Evolutionary conservation across 1,140 invertebrate genomes (phyloP).

Genomic region (Ganaspis sp.): DNA sequence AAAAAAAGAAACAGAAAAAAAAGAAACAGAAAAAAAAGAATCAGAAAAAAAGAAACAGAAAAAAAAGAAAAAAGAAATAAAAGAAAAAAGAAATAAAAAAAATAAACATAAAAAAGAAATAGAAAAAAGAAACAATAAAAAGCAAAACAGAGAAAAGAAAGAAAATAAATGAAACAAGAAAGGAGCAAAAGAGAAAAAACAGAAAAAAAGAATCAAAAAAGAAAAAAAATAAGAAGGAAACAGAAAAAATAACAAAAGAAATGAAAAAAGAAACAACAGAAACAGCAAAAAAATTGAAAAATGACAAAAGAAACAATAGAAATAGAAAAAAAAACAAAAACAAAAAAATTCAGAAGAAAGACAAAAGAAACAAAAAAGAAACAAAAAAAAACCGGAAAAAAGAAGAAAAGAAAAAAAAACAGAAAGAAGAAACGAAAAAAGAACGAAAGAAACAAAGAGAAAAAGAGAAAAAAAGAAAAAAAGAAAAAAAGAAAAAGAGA

Average conservation of each 20-base stretch:
- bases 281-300: constrained; percentile 40
- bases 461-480: constrained; percentile 35
- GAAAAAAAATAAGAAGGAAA: constrained; percentile 45
- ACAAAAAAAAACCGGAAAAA: constrained; percentile 25
- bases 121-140: constrained; percentile 46
- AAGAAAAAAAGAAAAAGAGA: background rate
- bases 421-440: constrained; percentile 42
- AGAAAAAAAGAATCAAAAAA: constrained; percentile 44
- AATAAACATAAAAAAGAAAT: constrained; percentile 30
- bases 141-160: constrained; percentile 40
- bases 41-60: constrained; percentile 43
- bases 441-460: constrained; percentile 44
- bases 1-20: constrained; percentile 43
- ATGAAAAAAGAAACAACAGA: constrained; percentile 45
- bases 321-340: constrained; percentile 44
- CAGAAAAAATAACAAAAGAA: constrained; percentile 31
- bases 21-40: too few relatives aligned
- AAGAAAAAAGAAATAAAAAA: constrained; percentile 39
- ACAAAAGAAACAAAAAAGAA: constrained; percentile 47
- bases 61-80: constrained; percentile 39
- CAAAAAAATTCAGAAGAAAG: background rate
- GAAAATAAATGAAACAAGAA: constrained; percentile 31
- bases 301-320: background rate
- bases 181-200: background rate
- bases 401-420: background rate